These are phyloP conservation scores for Lonchura striata DNA, from an alignment of 2,113 vertebrate species.

Conservation along the genomic window DNA sequence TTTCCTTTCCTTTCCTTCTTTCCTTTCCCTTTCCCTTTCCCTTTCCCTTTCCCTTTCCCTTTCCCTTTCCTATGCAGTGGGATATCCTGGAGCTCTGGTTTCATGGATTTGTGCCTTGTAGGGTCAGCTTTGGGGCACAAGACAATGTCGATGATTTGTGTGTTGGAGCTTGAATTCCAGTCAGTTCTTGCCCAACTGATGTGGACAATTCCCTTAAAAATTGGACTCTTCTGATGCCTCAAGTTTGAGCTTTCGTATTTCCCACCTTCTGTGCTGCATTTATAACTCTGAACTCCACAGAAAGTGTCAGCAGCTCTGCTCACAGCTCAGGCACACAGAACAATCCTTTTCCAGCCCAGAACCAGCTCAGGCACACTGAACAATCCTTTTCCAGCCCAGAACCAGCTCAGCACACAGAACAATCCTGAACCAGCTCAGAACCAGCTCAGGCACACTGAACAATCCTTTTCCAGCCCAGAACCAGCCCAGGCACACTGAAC, in stretches of 20 bases:
- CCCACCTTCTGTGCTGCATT: rapidly evolving
- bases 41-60: too few relatives aligned
- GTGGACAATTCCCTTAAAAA: not conserved
- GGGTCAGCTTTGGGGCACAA: not conserved
- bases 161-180: not conserved
- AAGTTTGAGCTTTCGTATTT: rapidly evolving
- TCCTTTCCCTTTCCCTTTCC: too few relatives aligned
- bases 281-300: rapidly evolving
- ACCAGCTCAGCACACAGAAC: not conserved
- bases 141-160: rapidly evolving
- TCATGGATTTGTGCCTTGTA: rapidly evolving
- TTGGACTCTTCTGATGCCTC: not conserved
- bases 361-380: not conserved
- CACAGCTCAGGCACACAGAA: not conserved
- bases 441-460: not conserved
- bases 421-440: not conserved
- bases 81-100: rapidly evolving
- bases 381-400: not conserved
- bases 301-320: not conserved
- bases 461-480: not conserved
- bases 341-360: not conserved
- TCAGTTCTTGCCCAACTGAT: not conserved
- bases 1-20: not conserved
- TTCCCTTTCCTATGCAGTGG: rapidly evolving
- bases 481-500: not conserved